These are phyloP conservation scores for Urosaurus nigricauda DNA, from an alignment of 2,797 vertebrate species.

Conservation along the genomic window DNA sequence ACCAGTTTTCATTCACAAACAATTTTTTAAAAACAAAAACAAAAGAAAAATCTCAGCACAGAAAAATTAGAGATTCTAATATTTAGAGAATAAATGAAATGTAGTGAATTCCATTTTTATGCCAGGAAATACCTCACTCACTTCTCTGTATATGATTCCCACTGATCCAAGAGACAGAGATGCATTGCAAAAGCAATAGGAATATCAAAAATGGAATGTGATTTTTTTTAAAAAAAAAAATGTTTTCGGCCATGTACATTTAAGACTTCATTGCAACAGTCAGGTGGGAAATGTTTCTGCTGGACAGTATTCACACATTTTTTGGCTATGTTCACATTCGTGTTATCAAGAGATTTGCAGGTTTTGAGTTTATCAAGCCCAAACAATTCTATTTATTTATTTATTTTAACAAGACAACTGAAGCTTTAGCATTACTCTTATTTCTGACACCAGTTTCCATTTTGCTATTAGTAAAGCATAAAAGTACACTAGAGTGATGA, in stretches of 20 bases:
- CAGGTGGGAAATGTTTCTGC: conserved; percentile 29
- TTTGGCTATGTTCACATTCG: conserved; percentile 5
- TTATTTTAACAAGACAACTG: neutral
- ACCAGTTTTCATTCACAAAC: neutral
- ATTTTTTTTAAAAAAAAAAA: too few relatives aligned
- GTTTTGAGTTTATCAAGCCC: conserved; percentile 18
- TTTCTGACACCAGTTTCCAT: conserved; percentile 26
- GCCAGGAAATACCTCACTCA: neutral
- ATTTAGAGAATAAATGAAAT: neutral
- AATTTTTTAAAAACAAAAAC: too few relatives aligned
- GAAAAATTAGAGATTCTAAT: neutral
- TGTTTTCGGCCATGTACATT: neutral
- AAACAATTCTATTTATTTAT: conserved; percentile 2
- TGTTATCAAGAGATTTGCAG: conserved; percentile 43
- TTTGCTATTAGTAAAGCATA: conserved; percentile 38
- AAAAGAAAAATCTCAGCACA: neutral
- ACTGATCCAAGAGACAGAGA: neutral
- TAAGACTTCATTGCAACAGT: accelerated
- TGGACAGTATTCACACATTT: neutral
- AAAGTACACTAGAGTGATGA: conserved; percentile 2
- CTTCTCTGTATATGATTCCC: neutral
- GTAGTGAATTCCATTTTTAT: neutral
- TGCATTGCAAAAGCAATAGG: neutral
- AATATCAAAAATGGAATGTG: neutral
- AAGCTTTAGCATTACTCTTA: conserved; percentile 32